Evolutionary conservation across 2,888 invertebrate genomes (phyloP), one percentile per base, ranked within the genome.

Genomic region (Dasysyrphus albostriatus): DNA sequence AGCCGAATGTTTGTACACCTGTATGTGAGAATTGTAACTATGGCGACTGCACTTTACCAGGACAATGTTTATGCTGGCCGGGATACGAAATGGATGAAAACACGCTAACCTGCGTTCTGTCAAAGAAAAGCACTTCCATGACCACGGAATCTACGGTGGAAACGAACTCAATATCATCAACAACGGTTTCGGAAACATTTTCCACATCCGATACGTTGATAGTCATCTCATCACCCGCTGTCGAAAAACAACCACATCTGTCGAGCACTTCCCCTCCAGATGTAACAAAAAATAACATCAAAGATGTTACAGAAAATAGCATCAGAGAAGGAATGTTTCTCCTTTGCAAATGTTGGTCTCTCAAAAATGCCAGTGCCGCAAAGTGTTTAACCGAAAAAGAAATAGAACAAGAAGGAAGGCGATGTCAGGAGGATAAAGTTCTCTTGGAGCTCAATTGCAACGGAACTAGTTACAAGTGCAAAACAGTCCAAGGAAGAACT

Each of bases 41-140:
- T 72, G 90, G 90, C 4, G 69, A 78, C 6, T 90, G 90, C 67
- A 61, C 80, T 5, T 81, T 88, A 39, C 89, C 89, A 0, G 81
- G 83, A 19, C 32, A 76, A 0, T 90, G 90, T 58, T 29, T 88
- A 34, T 90, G 90, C 56, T 80, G 82, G 69, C 69, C 83, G 9
- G 90, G 90, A 6, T 89, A 88, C 63, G 65, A 85, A 69, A 87
- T 56, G 67, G 56, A 44, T 58, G 19, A n/a, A 10, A 75, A 75
- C 42, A 37, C 32, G 3, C 42, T 37, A 0, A n/a, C 29, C 0
- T 83, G 83, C 42, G 4, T 34, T 3, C 37, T 73, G 12, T 10
- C 54, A 16, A 3, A 16, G 3, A n/a, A 0, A 3, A 44, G 10
- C 1, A 61, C 42, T n/a, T 14, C 1, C 12, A 14, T 12, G 14